Evolutionary conservation across 2,888 invertebrate species (phyloP), one percentile per base, ranked within the genome.

Genomic region (Torymus tubicola): DNA sequence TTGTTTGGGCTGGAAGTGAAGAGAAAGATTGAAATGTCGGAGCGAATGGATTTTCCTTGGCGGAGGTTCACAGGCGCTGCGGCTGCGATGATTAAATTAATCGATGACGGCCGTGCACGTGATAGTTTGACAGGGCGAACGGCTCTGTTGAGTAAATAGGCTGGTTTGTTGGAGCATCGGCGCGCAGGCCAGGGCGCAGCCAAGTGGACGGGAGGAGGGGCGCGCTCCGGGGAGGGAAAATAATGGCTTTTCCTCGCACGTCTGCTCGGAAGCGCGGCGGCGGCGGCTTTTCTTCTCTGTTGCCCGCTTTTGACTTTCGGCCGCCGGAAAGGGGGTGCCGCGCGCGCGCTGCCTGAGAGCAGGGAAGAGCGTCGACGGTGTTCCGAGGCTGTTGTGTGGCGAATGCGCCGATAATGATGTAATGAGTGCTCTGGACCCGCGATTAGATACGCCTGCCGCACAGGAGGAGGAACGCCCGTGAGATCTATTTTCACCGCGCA

Each of bases 341-440:
- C 75, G 69, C 24, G 52, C 73, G 55, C 13, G 64, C 68, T 3
- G 57, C n/a, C 10, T 55, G 55, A 64, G 14, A 58, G 57, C 55
- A 65, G 53, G 50, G 73, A 58, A 80, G 64, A 69, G 73, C 65
- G 81, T 82, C 72, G 83, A 82, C 76, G 83, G 83, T 84, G 74
- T 82, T 72, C 81, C 77, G 80, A 81, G 73, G 76, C 77, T 21
- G 61, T 8, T 16, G 18, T 85, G 83, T 86, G 80, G 84, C 86
- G 84, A 88, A 88, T 86, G 81, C 84, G 84, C 85, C 85, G 86
- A 88, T 89, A 88, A 89, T 87, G 86, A 88, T 86, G 86, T 86
- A 87, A 88, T 87, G 86, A 89, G 87, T 85, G 86, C 80, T 83
- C 85, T 83, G 85, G 84, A 82, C 83, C 86, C 76, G 82, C 82